Percentiles rank a stretch among this genome's conserved stretches.
phyloP scores from a whole-genome alignment of 1,140 invertebrate species.

The Drosophila elegans region DNA sequence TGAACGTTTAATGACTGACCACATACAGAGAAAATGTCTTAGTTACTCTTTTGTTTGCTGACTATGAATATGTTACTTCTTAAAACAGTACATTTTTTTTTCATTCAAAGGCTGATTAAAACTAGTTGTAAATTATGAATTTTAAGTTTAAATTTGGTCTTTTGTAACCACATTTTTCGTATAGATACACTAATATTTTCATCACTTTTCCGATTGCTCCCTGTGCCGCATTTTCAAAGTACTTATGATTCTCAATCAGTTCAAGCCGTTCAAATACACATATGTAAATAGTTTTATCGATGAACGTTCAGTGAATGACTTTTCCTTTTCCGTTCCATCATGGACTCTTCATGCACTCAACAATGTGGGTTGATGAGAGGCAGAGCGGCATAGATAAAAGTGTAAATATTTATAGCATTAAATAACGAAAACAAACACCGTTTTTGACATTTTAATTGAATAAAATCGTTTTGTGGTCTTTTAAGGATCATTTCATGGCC shows the following conservation, averaged over 20 bases:
- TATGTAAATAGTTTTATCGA: neutral
- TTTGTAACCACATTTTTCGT: no score
- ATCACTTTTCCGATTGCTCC: neutral
- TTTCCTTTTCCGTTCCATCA: constrained; percentile 18
- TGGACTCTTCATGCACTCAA: constrained; percentile 22
- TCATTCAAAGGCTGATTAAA: no score
- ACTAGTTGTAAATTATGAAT: no score
- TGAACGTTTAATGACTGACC: no score
- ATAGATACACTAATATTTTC: no score
- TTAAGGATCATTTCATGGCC: constrained; percentile 82
- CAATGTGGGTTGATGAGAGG: constrained; percentile 3
- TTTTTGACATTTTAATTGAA: constrained; percentile 83
- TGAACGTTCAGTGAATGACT: constrained; percentile 11
- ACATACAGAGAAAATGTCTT: neutral
- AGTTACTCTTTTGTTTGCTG: no score
- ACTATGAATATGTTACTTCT: no score
- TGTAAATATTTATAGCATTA: constrained; percentile 80
- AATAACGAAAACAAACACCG: constrained; percentile 79
- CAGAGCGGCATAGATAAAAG: constrained; percentile 47
- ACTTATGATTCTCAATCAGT: constrained; percentile 12
- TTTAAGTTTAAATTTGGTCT: no score
- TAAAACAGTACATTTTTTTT: no score
- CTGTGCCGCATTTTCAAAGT: neutral
- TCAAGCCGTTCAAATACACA: neutral
- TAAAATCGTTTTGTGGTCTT: constrained; percentile 83